Percentiles rank a stretch among this genome's conserved stretches.
phyloP scores from a whole-genome alignment of 2,113 vertebrate genomes.

The Redunca redunca region DNA sequence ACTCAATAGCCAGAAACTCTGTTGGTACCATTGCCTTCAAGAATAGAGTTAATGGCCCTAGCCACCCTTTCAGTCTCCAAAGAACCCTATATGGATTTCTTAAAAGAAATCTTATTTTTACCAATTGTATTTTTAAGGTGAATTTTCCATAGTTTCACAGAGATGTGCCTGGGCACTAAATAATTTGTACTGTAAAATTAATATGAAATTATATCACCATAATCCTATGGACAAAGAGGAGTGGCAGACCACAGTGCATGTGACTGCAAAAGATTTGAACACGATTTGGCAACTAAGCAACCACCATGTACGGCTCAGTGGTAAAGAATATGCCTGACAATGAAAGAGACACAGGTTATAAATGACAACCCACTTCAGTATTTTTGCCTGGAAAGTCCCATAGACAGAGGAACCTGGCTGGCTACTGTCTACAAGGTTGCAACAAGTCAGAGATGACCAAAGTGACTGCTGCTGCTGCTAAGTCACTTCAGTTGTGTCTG shows the following conservation, averaged over 20 bases:
- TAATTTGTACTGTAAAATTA: background rate
- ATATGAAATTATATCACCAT: background rate
- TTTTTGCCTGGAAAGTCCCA: background rate
- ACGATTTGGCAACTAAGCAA: background rate
- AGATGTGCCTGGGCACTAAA: background rate
- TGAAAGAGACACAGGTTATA: background rate
- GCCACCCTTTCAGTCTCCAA: background rate
- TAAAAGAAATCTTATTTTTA: background rate
- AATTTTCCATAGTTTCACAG: background rate
- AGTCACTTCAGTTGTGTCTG: too few species aligned
- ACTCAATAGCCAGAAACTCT: background rate
- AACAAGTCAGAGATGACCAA: background rate
- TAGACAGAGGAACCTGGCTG: background rate
- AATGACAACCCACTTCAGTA: background rate
- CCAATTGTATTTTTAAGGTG: background rate
- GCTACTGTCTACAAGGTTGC: background rate
- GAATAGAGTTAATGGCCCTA: background rate
- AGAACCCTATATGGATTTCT: background rate
- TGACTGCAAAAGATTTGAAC: fast-evolving
- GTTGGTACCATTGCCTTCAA: background rate
- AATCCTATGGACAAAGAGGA: background rate
- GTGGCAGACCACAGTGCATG: background rate
- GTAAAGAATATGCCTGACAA: background rate
- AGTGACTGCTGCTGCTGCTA: background rate
- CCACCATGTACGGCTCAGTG: background rate